phyloP scores from a whole-genome alignment of 1,140 invertebrate species.

The Trinorchestia longiramus region DNA sequence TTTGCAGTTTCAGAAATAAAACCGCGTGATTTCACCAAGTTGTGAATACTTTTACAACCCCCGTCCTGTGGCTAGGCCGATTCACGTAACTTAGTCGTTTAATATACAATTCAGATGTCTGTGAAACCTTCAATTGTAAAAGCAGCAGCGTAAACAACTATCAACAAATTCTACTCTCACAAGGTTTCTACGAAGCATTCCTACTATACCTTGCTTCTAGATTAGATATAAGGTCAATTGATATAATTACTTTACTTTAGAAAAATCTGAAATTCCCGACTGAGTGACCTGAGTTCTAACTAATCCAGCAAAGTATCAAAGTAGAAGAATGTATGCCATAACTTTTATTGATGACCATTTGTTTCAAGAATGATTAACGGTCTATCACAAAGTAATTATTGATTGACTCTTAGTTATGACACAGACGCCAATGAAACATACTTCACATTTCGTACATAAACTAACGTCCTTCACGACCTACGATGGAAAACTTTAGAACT shows the following conservation, averaged over 20 bases:
- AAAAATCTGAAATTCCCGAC: background rate
- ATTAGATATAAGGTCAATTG: background rate
- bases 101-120: background rate
- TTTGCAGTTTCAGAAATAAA: background rate
- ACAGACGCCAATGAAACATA: background rate
- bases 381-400: background rate
- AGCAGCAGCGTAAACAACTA: background rate
- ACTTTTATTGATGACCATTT: background rate
- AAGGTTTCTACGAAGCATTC: background rate
- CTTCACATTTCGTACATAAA: background rate
- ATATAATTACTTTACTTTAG: background rate
- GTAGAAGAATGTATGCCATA: background rate
- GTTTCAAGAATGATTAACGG: background rate
- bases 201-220: background rate
- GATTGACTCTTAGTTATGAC: background rate
- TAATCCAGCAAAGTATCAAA: background rate
- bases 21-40: background rate
- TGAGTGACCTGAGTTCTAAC: background rate
- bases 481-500: background rate
- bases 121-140: background rate
- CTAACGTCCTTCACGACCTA: background rate
- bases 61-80: background rate
- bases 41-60: background rate
- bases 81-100: background rate
- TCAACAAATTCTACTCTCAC: background rate